Evolutionary conservation across 2,113 vertebrate genomes (phyloP).

Genomic region (Coptodon bakossiorum): DNA sequence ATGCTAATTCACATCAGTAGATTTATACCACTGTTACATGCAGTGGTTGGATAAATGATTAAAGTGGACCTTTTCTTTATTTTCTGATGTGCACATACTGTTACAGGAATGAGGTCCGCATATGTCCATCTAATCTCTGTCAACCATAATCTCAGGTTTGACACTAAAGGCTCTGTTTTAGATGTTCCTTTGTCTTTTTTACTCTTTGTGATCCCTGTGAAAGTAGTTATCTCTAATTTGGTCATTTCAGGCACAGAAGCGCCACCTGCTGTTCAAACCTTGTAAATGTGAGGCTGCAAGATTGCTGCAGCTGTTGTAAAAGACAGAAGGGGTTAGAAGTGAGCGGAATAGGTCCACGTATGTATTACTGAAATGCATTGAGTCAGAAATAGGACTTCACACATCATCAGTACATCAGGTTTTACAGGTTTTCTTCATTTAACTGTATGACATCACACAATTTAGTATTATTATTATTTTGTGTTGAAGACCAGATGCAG

Average conservation of each 20-base stretch:
- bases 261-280: neutral
- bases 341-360: neutral
- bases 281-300: neutral
- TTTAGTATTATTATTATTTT: neutral
- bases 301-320: neutral
- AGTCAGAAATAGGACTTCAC: neutral
- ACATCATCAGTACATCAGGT: neutral
- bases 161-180: neutral
- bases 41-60: neutral
- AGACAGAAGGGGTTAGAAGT: neutral
- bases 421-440: neutral
- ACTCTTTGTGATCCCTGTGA: neutral
- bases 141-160: neutral
- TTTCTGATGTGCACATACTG: neutral
- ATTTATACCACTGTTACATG: neutral
- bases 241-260: neutral
- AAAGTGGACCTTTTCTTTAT: neutral
- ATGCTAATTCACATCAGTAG: neutral
- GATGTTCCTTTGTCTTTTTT: neutral
- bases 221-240: neutral
- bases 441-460: neutral
- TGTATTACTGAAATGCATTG: neutral
- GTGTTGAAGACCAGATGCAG: neutral
- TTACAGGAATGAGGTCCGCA: neutral
- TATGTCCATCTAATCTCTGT: neutral